Evolutionary conservation across 2,797 vertebrate genomes (phyloP).

Genomic region (Aphelocoma californica): DNA sequence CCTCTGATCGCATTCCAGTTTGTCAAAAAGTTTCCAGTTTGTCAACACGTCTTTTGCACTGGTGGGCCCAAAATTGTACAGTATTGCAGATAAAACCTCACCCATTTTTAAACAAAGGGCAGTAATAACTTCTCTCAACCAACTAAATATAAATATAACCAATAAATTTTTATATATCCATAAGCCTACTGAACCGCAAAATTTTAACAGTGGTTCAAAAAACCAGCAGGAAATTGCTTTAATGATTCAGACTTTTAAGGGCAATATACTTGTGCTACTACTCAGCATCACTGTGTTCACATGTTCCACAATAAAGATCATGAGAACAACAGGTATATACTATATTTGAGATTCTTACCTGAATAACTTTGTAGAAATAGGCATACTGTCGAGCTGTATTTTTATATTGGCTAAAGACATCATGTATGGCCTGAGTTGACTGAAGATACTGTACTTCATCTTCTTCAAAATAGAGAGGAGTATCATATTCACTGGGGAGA

Average conservation of each 20-base stretch:
- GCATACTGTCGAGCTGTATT: conserved; percentile 97
- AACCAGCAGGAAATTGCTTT: neutral
- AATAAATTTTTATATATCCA: neutral
- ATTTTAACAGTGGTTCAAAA: neutral
- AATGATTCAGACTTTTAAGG: neutral
- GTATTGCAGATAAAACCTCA: neutral
- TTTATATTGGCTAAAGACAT: conserved; percentile 96
- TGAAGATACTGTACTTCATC: conserved; percentile 91
- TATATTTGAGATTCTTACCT: conserved; percentile 76
- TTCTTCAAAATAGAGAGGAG: conserved; percentile 93
- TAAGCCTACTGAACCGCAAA: neutral
- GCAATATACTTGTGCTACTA: neutral
- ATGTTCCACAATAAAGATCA: neutral
- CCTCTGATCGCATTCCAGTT: neutral
- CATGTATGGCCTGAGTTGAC: conserved; percentile 92
- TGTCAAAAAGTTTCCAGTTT: neutral
- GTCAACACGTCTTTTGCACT: neutral
- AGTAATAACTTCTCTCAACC: neutral
- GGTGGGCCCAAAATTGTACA: neutral
- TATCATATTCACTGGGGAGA: conserved; percentile 91
- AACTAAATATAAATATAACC: neutral
- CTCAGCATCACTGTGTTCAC: neutral
- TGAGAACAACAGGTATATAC: neutral
- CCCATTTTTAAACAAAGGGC: neutral
- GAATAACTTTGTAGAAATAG: conserved; percentile 97